Conservation (phyloP, 92 coral and sea anemone genomes). For the Galaxea fascicularis region DNA sequence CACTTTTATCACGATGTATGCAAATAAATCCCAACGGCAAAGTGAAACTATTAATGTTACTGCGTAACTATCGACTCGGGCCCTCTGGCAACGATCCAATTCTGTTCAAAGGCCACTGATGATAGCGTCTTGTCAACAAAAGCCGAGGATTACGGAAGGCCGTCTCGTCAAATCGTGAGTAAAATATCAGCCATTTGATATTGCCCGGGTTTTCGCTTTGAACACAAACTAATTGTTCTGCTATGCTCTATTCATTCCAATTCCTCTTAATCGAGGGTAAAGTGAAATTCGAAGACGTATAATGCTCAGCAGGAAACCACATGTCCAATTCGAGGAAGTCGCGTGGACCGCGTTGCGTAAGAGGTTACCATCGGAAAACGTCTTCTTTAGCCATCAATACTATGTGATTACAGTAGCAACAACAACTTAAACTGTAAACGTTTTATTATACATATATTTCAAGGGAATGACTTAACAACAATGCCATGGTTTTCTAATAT, state of each 20-base stretch:
- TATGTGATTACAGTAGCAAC: not conserved
- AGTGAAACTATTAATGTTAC: no score
- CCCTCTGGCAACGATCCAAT: no score
- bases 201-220: not conserved
- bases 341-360: not conserved
- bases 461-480: not conserved
- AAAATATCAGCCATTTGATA: not conserved
- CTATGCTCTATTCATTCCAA: not conserved
- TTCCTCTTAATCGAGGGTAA: not conserved
- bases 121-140: no score
- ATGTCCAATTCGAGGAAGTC: not conserved
- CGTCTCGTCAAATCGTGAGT: not conserved
- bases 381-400: not conserved
- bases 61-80: no score
- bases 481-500: no score
- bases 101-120: no score
- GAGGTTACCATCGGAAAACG: not conserved
- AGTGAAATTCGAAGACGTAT: not conserved
- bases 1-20: no score
- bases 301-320: not conserved
- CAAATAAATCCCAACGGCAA: no score
- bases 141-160: no score
- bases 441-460: no score
- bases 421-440: not conserved
- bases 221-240: not conserved